Evolutionary conservation across 1,140 invertebrate genomes (phyloP), one percentile per base, ranked within the genome.

Genomic region (Hirudo medicinalis): DNA sequence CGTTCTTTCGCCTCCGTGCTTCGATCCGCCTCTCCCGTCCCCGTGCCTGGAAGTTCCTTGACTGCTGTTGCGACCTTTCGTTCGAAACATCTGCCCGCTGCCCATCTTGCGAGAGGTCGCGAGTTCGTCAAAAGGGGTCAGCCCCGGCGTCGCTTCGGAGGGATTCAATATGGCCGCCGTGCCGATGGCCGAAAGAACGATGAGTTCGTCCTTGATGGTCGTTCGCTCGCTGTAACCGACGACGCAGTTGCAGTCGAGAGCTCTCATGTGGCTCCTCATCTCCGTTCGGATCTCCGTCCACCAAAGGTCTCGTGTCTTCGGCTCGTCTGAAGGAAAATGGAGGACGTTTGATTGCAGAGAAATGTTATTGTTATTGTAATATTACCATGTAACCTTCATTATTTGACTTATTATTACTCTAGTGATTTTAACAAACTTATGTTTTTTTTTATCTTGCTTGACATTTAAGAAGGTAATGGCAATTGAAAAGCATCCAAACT

Each of bases 251-350:
- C 94, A 97, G 17, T 88, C 89, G 53, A 97, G 83, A 22, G 92
- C 89, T 71, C 91, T 85, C 6, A 91, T 90, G 80, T 97, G 93
- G 9, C 91, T 92, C 3, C 92, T 84, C 71, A 97, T 89, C 86
- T 97, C 94, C 82, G 92, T 93, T 60, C 94, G 84, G 17, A 97
- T 84, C 83, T 97, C 93, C 0, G 89, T 92, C 93, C 93, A 97
- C 93, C 94, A 97, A 11, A 87, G 87, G 78, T 95, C 93, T 54
- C 94, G 85, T 0, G 90, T 88, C 78, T 94, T 91, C 0, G 90
- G 89, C 78, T 95, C 92, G 80, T 93, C 91, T 72, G 88, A 80
- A 88, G 89, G 20, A 55, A 68, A 29, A n/a, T 29, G 36, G 29
- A 68, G 67, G 36, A 36, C 32, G 32, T 36, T n/a, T 6, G 8